Evolutionary conservation across 2,888 invertebrate species (phyloP).

Genomic region (Orthosia cruda): DNA sequence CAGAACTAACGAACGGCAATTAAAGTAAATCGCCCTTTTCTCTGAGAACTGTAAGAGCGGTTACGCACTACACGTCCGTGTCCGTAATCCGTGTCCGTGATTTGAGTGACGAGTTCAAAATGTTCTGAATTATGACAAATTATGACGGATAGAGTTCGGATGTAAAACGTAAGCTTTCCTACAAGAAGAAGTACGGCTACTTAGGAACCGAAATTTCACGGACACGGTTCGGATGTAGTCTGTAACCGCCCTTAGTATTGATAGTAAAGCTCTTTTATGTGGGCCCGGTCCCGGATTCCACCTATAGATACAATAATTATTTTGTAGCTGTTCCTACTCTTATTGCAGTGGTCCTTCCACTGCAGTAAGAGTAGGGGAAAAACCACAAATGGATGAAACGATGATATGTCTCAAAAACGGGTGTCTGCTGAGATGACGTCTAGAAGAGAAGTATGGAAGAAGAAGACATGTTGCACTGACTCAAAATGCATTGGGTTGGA

Average conservation of each 20-base stretch:
- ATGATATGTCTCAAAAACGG: background rate
- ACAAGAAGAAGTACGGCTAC: no score
- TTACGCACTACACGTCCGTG: no score
- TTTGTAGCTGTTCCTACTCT: background rate
- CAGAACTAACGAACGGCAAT: conserved; percentile 33
- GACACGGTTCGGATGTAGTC: no score
- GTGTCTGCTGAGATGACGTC: background rate
- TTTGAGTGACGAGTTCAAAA: no score
- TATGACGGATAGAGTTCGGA: no score
- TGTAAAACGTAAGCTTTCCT: no score
- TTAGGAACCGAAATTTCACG: no score
- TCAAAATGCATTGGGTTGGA: background rate
- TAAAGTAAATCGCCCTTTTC: conserved; percentile 35
- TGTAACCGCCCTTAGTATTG: background rate
- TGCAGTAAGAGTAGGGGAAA: background rate
- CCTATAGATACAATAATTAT: background rate
- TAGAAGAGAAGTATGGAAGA: background rate
- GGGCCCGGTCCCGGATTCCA: no score
- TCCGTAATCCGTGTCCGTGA: no score
- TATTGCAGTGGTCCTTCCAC: no score
- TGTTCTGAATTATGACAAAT: no score
- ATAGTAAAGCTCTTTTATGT: background rate
- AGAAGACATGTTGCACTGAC: background rate
- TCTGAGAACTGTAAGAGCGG: background rate
- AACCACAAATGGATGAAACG: background rate